These are phyloP conservation scores for Holacanthus passer DNA, from an alignment of 2,113 vertebrate species.

Conservation along the genomic window DNA sequence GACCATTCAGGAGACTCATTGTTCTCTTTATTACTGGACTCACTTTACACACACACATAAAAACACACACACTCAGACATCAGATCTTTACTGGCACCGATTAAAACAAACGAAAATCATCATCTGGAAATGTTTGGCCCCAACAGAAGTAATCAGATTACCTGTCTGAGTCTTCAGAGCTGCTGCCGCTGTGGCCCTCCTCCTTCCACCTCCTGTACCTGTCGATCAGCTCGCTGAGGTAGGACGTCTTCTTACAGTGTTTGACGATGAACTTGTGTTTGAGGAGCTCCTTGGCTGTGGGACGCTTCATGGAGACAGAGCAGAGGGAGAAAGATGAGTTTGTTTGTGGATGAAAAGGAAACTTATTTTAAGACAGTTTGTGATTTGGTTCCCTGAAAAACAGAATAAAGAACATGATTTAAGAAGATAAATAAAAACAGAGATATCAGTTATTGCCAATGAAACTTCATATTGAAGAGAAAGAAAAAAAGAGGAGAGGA, in stretches of 20 bases:
- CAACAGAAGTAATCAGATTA: slow-evolving; percentile 66
- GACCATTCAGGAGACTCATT: slow-evolving; percentile 88
- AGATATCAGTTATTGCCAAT: too few relatives aligned
- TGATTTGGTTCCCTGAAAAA: too few relatives aligned
- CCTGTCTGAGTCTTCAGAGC: slow-evolving; percentile 94
- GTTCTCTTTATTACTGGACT: slow-evolving; percentile 92
- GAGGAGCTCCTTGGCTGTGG: slow-evolving; percentile 95
- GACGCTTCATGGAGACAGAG: slow-evolving; percentile 83
- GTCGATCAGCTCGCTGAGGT: slow-evolving; percentile 96
- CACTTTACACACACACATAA: slow-evolving; percentile 79
- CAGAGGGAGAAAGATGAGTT: neutral
- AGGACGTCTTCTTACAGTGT: slow-evolving; percentile 97
- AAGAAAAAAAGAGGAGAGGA: neutral
- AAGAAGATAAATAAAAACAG: too few relatives aligned
- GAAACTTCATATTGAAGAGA: neutral
- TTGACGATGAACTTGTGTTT: slow-evolving; percentile 98
- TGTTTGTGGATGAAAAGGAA: too few relatives aligned
- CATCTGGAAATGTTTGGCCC: neutral
- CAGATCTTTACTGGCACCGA: too few relatives aligned
- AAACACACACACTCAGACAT: slow-evolving; percentile 25
- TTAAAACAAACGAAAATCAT: too few relatives aligned
- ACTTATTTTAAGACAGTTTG: too few relatives aligned
- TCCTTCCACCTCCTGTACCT: slow-evolving; percentile 95
- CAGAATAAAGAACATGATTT: too few relatives aligned
- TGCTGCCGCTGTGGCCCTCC: slow-evolving; percentile 94